phyloP scores from a whole-genome alignment of 2,113 vertebrate species.

The Peromyscus maniculatus region DNA sequence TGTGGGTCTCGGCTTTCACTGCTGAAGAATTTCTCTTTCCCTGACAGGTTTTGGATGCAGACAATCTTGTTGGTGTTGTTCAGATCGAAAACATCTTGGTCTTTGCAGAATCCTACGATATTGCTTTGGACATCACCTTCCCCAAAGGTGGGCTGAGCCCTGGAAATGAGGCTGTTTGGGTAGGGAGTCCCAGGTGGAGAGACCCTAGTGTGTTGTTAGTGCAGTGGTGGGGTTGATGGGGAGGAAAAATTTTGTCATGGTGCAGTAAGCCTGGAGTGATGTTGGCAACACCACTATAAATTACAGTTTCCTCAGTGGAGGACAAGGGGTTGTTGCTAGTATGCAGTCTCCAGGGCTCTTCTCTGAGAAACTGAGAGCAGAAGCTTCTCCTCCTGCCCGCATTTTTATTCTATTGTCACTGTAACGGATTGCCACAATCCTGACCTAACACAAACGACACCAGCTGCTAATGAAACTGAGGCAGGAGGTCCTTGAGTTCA shows the following conservation, averaged over 20 bases:
- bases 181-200: neutral
- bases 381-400: neutral
- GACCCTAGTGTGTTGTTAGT: neutral
- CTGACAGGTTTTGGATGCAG: conserved; percentile 92
- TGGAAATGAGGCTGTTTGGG: neutral
- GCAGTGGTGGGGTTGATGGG: neutral
- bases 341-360: neutral
- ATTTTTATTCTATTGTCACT: neutral
- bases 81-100: conserved; percentile 93
- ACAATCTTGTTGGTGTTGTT: conserved; percentile 91
- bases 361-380: neutral
- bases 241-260: neutral
- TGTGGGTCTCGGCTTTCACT: neutral
- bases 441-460: neutral
- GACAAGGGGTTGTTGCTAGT: neutral
- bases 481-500: neutral
- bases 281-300: neutral
- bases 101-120: conserved; percentile 92
- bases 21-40: conserved; percentile 34
- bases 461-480: neutral
- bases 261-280: neutral
- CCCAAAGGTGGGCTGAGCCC: conserved; percentile 89
- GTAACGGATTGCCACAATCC: neutral
- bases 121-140: conserved; percentile 90
- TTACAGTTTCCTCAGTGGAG: neutral